These are phyloP conservation scores for Scrobipalpa atriplicella DNA, from an alignment of 2,888 invertebrate species.

Conservation along the genomic window DNA sequence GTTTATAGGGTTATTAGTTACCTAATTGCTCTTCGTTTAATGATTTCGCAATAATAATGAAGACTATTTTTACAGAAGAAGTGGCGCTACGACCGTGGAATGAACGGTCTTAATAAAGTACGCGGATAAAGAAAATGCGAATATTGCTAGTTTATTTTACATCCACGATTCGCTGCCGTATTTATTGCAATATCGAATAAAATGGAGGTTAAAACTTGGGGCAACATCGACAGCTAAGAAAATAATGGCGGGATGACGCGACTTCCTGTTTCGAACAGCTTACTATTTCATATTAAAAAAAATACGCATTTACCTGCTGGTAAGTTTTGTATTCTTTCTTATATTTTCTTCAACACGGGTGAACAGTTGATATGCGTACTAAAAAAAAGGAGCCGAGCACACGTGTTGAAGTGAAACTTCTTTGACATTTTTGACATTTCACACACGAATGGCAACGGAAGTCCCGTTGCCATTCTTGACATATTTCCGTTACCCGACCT, in stretches of 20 bases:
- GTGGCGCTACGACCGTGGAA: too few species aligned
- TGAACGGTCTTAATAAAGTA: slow-evolving; percentile 10
- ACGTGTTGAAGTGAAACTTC: too few species aligned
- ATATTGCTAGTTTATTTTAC: slow-evolving; percentile 22
- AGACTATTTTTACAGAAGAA: too few species aligned
- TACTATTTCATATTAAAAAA: not conserved
- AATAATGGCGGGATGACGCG: slow-evolving; percentile 27
- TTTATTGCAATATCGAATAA: slow-evolving; percentile 23
- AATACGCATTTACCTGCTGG: not conserved
- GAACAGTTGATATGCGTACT: too few species aligned
- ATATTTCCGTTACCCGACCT: too few species aligned
- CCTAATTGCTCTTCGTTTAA: too few species aligned
- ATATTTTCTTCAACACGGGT: not conserved
- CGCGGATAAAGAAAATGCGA: slow-evolving; percentile 19
- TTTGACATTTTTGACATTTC: too few species aligned
- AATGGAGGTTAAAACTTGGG: slow-evolving; percentile 14
- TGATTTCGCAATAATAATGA: too few species aligned
- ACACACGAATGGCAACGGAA: too few species aligned
- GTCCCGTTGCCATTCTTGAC: too few species aligned
- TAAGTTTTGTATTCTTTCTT: not conserved
- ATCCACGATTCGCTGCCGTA: slow-evolving; percentile 15
- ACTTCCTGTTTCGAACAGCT: slow-evolving; percentile 12
- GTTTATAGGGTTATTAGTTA: too few species aligned
- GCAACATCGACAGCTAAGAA: slow-evolving; percentile 23
- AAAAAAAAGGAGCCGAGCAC: too few species aligned